Evolutionary conservation across 2,888 invertebrate species (phyloP).

Genomic region (Leucophora obtusa): DNA sequence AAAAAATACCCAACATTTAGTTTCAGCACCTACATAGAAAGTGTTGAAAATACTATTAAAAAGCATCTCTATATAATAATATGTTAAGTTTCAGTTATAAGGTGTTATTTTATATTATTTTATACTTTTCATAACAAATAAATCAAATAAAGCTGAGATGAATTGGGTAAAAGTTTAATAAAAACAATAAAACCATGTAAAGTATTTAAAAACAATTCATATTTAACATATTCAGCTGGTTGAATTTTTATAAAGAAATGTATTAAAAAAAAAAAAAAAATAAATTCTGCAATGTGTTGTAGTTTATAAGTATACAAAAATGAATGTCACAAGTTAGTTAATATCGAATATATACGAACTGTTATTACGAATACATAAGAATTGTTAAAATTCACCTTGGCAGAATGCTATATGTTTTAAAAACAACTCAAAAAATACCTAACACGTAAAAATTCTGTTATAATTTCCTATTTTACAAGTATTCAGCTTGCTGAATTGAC

Average conservation of each 20-base stretch:
- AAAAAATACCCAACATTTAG: slow-evolving; percentile 8
- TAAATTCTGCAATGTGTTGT: no score
- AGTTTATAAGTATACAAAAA: no score
- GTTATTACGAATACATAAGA: no score
- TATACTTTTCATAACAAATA: slow-evolving; percentile 11
- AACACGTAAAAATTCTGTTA: no score
- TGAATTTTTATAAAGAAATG: not conserved
- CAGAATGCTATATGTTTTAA: no score
- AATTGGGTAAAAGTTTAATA: not conserved
- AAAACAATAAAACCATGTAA: not conserved
- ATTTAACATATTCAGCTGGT: not conserved
- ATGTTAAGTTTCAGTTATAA: slow-evolving; percentile 22
- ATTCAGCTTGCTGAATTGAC: no score
- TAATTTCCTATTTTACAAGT: no score
- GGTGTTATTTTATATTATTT: slow-evolving; percentile 44
- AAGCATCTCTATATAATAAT: not conserved
- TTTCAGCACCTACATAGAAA: slow-evolving; percentile 27
- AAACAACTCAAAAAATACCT: no score
- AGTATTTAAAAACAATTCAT: not conserved
- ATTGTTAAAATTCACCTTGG: no score
- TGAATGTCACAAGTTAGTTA: no score
- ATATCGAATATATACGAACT: no score
- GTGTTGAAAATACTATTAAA: not conserved
- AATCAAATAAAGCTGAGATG: slow-evolving; percentile 18
- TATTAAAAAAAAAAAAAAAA: no score